Percentiles rank a stretch among this genome's conserved stretches.
Conservation (phyloP, 2,888 invertebrate genomes). For the Liodrosophila aerea region DNA sequence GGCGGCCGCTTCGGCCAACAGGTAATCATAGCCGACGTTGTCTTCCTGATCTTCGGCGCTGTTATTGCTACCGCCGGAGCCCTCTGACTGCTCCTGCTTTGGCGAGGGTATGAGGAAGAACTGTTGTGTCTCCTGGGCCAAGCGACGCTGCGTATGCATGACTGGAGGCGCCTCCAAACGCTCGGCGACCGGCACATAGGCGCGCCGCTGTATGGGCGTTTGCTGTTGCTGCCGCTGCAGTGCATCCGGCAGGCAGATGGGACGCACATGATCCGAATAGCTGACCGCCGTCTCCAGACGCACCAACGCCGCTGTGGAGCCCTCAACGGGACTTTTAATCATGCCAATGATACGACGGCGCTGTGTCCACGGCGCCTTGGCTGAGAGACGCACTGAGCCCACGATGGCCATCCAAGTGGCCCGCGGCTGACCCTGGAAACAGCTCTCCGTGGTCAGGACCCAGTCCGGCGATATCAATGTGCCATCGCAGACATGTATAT, state of each 20-base stretch:
- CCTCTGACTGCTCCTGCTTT: slow-evolving; percentile 41
- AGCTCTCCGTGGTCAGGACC: slow-evolving; percentile 93
- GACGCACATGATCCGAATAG: slow-evolving; percentile 92
- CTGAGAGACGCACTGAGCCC: slow-evolving; percentile 89
- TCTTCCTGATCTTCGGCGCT: slow-evolving; percentile 28
- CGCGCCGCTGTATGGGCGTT: slow-evolving; percentile 72
- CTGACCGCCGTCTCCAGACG: slow-evolving; percentile 89
- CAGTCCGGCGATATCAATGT: slow-evolving; percentile 90
- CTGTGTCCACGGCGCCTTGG: slow-evolving; percentile 94
- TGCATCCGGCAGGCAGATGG: slow-evolving; percentile 89
- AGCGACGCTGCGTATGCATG: slow-evolving; percentile 42
- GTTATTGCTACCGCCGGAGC: slow-evolving; percentile 25
- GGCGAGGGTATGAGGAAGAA: slow-evolving; percentile 79
- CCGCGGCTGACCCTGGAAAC: slow-evolving; percentile 94
- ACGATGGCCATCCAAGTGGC: slow-evolving; percentile 93
- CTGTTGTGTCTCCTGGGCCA: slow-evolving; percentile 80
- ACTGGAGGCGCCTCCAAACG: slow-evolving; percentile 65
- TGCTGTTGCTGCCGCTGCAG: slow-evolving; percentile 73
- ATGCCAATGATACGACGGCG: slow-evolving; percentile 92
- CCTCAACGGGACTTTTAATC: slow-evolving; percentile 94
- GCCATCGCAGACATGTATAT: slow-evolving; percentile 94
- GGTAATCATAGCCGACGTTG: slow-evolving; percentile 46
- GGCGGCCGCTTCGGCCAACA: slow-evolving; percentile 62
- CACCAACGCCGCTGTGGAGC: slow-evolving; percentile 91
- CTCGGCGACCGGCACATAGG: slow-evolving; percentile 80